These are phyloP conservation scores for Empidonax traillii DNA, from an alignment of 2,113 vertebrate species.

Conservation along the genomic window DNA sequence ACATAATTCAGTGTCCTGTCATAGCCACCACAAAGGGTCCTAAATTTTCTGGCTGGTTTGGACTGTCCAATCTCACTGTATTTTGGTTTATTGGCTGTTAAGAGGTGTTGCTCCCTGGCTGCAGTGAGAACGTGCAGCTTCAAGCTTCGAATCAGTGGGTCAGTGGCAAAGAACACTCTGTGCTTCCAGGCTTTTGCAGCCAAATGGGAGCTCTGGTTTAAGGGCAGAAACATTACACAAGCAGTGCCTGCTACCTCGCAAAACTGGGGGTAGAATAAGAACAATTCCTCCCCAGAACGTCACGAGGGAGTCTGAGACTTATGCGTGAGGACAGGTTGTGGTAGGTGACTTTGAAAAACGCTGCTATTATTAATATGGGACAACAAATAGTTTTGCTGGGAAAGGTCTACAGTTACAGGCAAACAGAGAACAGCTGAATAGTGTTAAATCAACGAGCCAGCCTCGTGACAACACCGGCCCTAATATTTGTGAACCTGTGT, in stretches of 20 bases:
- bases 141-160: not conserved
- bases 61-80: not conserved
- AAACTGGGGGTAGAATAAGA: not conserved
- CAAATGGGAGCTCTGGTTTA: not conserved
- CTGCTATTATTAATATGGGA: conserved; percentile 32
- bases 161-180: not conserved
- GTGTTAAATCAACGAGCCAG: conserved; percentile 36
- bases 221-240: not conserved
- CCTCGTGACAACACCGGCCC: not conserved
- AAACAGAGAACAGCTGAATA: conserved; percentile 47
- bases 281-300: not conserved
- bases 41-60: not conserved
- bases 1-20: not conserved
- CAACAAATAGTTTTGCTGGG: conserved; percentile 34
- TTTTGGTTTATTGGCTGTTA: not conserved
- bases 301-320: not conserved
- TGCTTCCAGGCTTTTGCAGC: accelerated
- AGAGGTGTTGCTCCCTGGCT: not conserved
- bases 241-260: not conserved
- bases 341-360: conserved; percentile 41
- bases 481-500: not conserved
- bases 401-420: conserved; percentile 44
- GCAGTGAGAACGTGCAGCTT: not conserved
- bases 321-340: not conserved
- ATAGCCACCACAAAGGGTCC: not conserved